Evolutionary conservation across 2,797 vertebrate species (phyloP), one percentile per base, ranked within the genome.

Genomic region (Muscicapa comitata): DNA sequence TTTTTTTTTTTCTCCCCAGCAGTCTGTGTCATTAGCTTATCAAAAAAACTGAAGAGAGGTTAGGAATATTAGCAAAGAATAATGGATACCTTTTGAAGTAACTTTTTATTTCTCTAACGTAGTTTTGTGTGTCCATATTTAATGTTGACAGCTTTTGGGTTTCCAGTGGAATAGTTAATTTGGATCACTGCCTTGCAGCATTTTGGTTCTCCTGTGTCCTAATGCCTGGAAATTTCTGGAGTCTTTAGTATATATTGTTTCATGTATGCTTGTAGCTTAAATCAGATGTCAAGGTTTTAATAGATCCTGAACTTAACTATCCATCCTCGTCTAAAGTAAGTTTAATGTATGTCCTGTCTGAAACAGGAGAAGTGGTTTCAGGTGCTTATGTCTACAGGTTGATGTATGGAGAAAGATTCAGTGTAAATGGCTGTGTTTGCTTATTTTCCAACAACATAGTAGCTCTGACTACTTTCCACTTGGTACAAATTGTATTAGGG

Each of bases 131-230:
- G 74, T 86, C 70, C 91, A 28, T 88, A 91, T 54, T 63, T 86
- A 89, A 61, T 74, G 68, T 76, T 89, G 80, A 51, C 29, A 14
- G 29, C 83, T 87, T 83, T 73, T 75, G 63, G 17, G 63, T 93
- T 96, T 91, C 54, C 77, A 50, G 40, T 88, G 76, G 35, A 94
- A 94, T 84, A 80, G 58, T 95, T 90, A 89, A 89, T 94, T 91
- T 89, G 68, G 29, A 45, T 91, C 40, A 83, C 12, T 84, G 13
- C 3, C 45, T 43, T 73, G 82, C 76, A 74, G 55, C 29, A 13
- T 77, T 92, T 86, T 87, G n/a, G 45, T 88, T 66, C 79, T 84
- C 48, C 38, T 53, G 31, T 92, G 58, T 76, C 83, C 76, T 58
- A 83, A 25, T 66, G 57, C 53, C 53, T 88, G 89, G 53, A 80